Base-by-base conservation (phyloP, 2,888 invertebrate species). In the Leptodirus hochenwartii region DNA sequence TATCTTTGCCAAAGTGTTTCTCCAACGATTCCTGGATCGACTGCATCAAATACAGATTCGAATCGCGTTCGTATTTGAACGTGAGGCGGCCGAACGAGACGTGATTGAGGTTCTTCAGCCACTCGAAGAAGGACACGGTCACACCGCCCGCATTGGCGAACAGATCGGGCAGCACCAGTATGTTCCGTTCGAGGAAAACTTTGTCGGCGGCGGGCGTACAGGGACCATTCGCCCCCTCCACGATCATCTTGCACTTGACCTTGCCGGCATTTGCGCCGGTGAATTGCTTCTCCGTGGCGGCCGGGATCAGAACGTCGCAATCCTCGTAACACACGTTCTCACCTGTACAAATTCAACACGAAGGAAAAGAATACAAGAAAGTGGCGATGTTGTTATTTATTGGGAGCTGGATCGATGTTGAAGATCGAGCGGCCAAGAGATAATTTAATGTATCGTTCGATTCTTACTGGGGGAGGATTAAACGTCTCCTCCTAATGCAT, bases 271-370 rank as follows among this genome's bases (percentile, higher is more conserved):
- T 95, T 25, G 74, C 76, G 47, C 70, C 74, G 44, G 74, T 77
- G 43, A 95, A 81, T 39, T 84, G 80, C 54, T 90, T 84, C 48
- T 95, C 91, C 30, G 79, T 64, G 33, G 95, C 95, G 38, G 91
- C 91, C 2, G 93, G 93, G 32, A 95, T 76, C 27, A 95, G 68
- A 47, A 95, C 88, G 56, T 95, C 93, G 56, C 91, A 91, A 37
- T 79, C 71, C 54, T 91, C 88, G 45, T 62, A 78, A 55, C 90
- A 58, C 42, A 95, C 61, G 52, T 72, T 66, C 42, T 80, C 30
- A n/a, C n/a, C n/a, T n/a, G n/a, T n/a, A n/a, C n/a, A n/a, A n/a
- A n/a, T n/a, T n/a, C n/a, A n/a, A n/a, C n/a, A n/a, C n/a, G n/a
- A 13, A 15, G 27, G 11, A 14, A n/a, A n/a, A n/a, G n/a, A n/a